Evolutionary conservation across 2,797 vertebrate genomes (phyloP), one percentile per base, ranked within the genome.

Genomic region (Neopelma chrysocephalum): DNA sequence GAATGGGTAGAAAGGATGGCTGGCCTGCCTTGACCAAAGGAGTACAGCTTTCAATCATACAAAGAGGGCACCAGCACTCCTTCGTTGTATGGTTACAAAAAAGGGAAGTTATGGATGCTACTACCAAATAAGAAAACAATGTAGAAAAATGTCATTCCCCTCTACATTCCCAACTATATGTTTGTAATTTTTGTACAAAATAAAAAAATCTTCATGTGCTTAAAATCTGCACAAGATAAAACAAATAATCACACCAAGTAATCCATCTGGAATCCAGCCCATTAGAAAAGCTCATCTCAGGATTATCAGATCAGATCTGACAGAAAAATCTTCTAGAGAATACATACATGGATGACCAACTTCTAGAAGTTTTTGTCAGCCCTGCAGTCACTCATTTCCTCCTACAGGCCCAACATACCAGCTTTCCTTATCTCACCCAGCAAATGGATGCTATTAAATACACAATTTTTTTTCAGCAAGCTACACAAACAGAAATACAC

Each of bases 371-470:
- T 50, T 94, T 76, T 62, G 14, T 51, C 48, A 82, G 70, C 27
- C 53, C 66, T 50, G 47, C 23, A 86, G 51, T 79, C 40, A 90
- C n/a, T n/a, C n/a, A n/a, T n/a, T 69, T 93, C 45, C 9, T 92
- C 40, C 1, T 1, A 6, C 3, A 57, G 77, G 48, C 14, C 32
- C 19, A 48, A 56, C 40, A 32, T 5, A 79, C 22, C 36, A 91
- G 26, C 25, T 27, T 29, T 65, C 68, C 50, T 94, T 71, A 92
- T 89, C 82, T 87, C 73, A 29, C n/a, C 26, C 85, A 92, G 54
- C 22, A 94, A 94, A 95, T 48, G 34, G 62, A 68, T 64, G 50
- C 22, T 68, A 76, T 78, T 90, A 94, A 90, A 81, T 14, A 88
- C 25, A 62, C 17, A 80, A 3, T 60, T 53, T 70, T 81, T 58